phyloP scores from a whole-genome alignment of 2,113 vertebrate species.

The Onychostruthus taczanowskii region DNA sequence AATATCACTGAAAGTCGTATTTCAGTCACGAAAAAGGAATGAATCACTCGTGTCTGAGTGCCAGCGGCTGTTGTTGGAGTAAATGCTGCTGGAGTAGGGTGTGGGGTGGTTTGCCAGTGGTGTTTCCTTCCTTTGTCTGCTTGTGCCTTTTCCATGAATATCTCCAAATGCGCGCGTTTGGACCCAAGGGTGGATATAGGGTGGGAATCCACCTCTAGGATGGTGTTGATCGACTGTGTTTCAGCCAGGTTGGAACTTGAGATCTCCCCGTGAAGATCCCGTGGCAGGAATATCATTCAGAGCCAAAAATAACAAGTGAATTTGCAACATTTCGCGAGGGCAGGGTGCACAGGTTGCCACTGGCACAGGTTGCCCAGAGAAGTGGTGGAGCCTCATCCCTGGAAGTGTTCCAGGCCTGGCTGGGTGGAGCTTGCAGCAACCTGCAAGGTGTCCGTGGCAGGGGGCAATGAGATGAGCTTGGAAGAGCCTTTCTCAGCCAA shows the following conservation, averaged over 20 bases:
- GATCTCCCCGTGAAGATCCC: not conserved
- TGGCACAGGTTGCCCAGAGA: not conserved
- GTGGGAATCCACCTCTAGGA: not conserved
- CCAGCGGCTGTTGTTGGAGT: fast-evolving
- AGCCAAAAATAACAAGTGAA: fast-evolving
- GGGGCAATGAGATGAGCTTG: not conserved
- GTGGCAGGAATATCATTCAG: fast-evolving
- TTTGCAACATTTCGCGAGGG: fast-evolving
- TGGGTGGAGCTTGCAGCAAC: not conserved
- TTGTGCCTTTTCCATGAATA: fast-evolving
- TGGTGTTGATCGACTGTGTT: not conserved
- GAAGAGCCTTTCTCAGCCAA: not conserved
- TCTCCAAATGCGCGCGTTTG: not conserved
- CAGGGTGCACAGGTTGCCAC: fast-evolving
- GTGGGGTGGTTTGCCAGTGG: fast-evolving
- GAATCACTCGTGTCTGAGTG: not conserved
- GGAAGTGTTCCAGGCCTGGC: not conserved
- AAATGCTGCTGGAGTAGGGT: fast-evolving
- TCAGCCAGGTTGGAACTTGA: not conserved
- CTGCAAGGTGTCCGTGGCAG: not conserved
- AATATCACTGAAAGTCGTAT: fast-evolving
- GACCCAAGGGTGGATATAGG: not conserved
- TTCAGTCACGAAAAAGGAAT: not conserved
- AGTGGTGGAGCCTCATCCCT: not conserved
- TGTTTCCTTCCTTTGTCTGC: not conserved